Evolutionary conservation across 2,888 invertebrate genomes (phyloP).

Genomic region (Pyrgus malvae): DNA sequence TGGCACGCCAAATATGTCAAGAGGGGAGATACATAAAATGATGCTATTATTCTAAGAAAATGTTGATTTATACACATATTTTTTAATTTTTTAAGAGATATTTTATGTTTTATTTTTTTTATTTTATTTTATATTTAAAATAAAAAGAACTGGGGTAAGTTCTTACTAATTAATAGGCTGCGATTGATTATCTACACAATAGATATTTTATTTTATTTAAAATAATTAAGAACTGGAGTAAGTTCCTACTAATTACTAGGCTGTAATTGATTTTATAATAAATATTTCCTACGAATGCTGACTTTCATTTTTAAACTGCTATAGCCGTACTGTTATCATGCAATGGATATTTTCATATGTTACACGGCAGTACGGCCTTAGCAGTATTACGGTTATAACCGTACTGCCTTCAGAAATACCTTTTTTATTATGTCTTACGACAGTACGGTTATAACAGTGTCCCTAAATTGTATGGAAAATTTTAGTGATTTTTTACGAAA

Average conservation of each 20-base stretch:
- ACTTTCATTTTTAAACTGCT: slow-evolving; percentile 13
- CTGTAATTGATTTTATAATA: slow-evolving; percentile 14
- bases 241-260: slow-evolving; percentile 1
- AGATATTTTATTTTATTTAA: background rate
- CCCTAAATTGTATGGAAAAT: slow-evolving; percentile 8
- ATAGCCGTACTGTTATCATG: slow-evolving; percentile 7
- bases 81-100: slow-evolving; percentile 3
- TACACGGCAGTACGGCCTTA: slow-evolving; percentile 11
- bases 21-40: slow-evolving; percentile 4
- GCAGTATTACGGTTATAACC: slow-evolving; percentile 16
- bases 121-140: background rate
- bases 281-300: slow-evolving; percentile 5
- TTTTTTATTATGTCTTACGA: slow-evolving; percentile 10
- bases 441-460: slow-evolving; percentile 9
- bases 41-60: slow-evolving; percentile 6
- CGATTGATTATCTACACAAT: slow-evolving; percentile 3
- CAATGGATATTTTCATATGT: slow-evolving; percentile 8
- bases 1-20: slow-evolving; percentile 1
- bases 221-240: background rate
- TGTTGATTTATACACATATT: background rate
- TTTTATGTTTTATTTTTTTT: background rate
- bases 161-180: slow-evolving; percentile 3
- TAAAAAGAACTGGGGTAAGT: background rate
- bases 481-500: slow-evolving; percentile 6
- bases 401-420: slow-evolving; percentile 3